These are phyloP conservation scores for Pseudomyrmex sp. DNA, from an alignment of 1,140 invertebrate genomes.

Conservation along the genomic window DNA sequence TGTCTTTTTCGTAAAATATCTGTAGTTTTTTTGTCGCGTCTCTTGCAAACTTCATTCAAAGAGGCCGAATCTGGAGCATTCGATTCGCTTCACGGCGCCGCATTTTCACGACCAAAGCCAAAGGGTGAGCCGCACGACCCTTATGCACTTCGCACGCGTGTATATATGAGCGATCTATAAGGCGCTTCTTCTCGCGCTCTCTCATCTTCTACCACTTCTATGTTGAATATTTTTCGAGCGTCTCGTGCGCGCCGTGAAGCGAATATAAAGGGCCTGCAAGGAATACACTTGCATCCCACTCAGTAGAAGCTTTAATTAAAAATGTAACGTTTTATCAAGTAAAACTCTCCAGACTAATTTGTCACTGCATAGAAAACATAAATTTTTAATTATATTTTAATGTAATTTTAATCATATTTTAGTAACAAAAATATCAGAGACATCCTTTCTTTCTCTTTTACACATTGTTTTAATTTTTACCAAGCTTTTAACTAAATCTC, in stretches of 20 bases:
- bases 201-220: slow-evolving; percentile 34
- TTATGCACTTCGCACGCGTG: slow-evolving; percentile 22
- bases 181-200: slow-evolving; percentile 5
- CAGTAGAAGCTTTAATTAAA: slow-evolving; percentile 28
- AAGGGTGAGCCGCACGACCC: slow-evolving; percentile 23
- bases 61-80: slow-evolving; percentile 75
- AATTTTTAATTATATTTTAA: too few species aligned
- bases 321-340: background rate
- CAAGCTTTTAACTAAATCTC: too few species aligned
- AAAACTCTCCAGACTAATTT: slow-evolving; percentile 3
- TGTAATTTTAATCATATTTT: too few species aligned
- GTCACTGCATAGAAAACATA: background rate
- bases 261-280: background rate
- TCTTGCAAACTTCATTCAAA: slow-evolving; percentile 65
- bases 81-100: slow-evolving; percentile 72
- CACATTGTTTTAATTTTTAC: too few species aligned
- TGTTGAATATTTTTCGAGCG: slow-evolving; percentile 45
- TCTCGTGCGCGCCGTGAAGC: background rate
- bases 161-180: slow-evolving; percentile 20
- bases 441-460: too few species aligned
- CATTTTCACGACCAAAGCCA: slow-evolving; percentile 66
- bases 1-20: slow-evolving; percentile 48
- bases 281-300: background rate
- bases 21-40: slow-evolving; percentile 59
- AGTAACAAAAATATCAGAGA: too few species aligned